phyloP scores from a whole-genome alignment of 2,888 invertebrate genomes.

The Diaperis boleti region DNA sequence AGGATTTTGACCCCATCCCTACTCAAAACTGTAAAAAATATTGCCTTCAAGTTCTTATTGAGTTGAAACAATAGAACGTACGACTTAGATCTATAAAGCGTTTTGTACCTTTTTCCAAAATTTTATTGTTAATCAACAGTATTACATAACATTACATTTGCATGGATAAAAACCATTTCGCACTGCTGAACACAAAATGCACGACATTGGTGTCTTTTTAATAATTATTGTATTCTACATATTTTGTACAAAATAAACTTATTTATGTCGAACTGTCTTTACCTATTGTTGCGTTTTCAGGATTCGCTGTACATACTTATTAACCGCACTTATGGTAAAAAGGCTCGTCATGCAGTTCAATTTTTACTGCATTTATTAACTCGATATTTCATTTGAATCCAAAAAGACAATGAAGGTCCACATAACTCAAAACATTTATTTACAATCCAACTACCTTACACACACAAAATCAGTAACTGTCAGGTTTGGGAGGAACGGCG shows the following conservation, averaged over 20 bases:
- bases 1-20: constrained; percentile 43
- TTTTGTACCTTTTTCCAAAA: constrained; percentile 56
- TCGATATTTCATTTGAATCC: too few species aligned
- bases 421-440: too few species aligned
- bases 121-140: constrained; percentile 43
- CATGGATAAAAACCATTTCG: constrained; percentile 52
- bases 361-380: too few species aligned
- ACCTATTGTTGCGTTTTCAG: too few species aligned
- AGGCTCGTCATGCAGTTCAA: too few species aligned
- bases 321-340: too few species aligned
- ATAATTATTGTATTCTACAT: constrained; percentile 54
- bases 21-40: constrained; percentile 37
- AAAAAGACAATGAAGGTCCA: too few species aligned
- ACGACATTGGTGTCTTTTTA: constrained; percentile 55
- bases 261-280: constrained; percentile 33
- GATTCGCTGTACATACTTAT: too few species aligned
- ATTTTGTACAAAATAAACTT: constrained; percentile 60
- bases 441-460: constrained; percentile 30
- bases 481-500: constrained; percentile 69
- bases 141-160: constrained; percentile 42
- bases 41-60: constrained; percentile 49
- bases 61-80: constrained; percentile 41
- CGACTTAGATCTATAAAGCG: constrained; percentile 46
- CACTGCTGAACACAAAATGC: constrained; percentile 60
- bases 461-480: constrained; percentile 69